Evolutionary conservation across 2,888 invertebrate genomes (phyloP).

Genomic region (Melinaea menophilus): DNA sequence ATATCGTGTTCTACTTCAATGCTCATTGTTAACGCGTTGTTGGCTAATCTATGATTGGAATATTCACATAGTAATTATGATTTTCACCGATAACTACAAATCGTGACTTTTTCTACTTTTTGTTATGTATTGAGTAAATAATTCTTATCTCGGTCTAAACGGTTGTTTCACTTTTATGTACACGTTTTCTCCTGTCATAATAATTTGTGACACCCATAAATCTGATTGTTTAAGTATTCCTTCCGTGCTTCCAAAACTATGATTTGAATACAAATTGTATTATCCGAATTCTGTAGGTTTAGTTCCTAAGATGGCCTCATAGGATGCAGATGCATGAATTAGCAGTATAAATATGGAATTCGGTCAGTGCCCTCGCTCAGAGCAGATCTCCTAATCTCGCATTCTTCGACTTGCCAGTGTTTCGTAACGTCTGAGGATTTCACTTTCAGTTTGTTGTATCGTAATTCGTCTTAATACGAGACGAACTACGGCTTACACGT

Average conservation of each 20-base stretch:
- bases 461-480: too few relatives aligned
- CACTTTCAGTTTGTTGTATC: slow-evolving; percentile 51
- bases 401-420: slow-evolving; percentile 46
- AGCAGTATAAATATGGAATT: slow-evolving; percentile 73
- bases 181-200: slow-evolving; percentile 61
- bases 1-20: slow-evolving; percentile 61
- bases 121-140: neutral
- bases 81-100: slow-evolving; percentile 55
- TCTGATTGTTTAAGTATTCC: slow-evolving; percentile 68
- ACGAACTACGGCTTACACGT: slow-evolving; percentile 32
- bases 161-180: slow-evolving; percentile 56
- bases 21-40: slow-evolving; percentile 66
- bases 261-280: slow-evolving; percentile 65
- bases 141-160: slow-evolving; percentile 32
- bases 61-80: slow-evolving; percentile 73
- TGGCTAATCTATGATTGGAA: slow-evolving; percentile 70
- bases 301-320: slow-evolving; percentile 44
- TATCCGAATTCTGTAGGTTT: slow-evolving; percentile 40
- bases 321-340: slow-evolving; percentile 67
- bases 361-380: slow-evolving; percentile 70
- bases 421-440: slow-evolving; percentile 69
- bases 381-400: slow-evolving; percentile 67
- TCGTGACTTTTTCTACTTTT: slow-evolving; percentile 44
- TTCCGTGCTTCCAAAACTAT: slow-evolving; percentile 49
- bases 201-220: slow-evolving; percentile 56